A percentile compares a stretch with the other conserved stretches of the same genome.
Evolutionary conservation across 2,888 invertebrate species (phyloP).

Genomic region (Antheraea assamensis): DNA sequence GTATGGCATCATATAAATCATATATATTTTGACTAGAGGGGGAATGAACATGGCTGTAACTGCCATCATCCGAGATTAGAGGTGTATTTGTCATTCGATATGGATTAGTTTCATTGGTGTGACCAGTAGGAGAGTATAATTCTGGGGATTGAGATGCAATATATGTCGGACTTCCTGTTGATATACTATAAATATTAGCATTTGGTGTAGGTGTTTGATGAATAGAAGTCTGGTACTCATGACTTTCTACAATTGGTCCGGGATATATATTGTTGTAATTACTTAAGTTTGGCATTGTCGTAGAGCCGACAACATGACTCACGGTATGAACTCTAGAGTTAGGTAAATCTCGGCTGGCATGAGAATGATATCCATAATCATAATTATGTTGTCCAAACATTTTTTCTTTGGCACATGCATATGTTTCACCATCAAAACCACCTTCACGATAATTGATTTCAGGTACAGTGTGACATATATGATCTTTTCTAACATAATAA

Average conservation of each 20-base stretch:
- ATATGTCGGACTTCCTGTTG: slow-evolving; percentile 71
- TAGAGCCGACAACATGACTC: slow-evolving; percentile 75
- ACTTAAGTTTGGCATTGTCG: slow-evolving; percentile 78
- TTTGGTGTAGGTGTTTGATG: slow-evolving; percentile 62
- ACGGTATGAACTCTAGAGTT: slow-evolving; percentile 72
- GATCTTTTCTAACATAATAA: slow-evolving; percentile 64
- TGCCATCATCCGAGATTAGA: slow-evolving; percentile 75
- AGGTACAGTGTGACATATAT: slow-evolving; percentile 57
- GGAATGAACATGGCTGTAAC: slow-evolving; percentile 72
- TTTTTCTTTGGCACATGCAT: slow-evolving; percentile 70
- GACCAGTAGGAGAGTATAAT: slow-evolving; percentile 75
- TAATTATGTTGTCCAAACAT: slow-evolving; percentile 69
- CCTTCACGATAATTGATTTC: slow-evolving; percentile 69
- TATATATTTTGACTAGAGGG: slow-evolving; percentile 75
- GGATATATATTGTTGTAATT: slow-evolving; percentile 65
- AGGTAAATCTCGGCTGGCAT: slow-evolving; percentile 60
- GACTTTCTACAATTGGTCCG: slow-evolving; percentile 53
- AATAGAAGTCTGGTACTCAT: slow-evolving; percentile 56
- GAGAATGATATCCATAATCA: slow-evolving; percentile 72
- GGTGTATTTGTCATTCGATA: slow-evolving; percentile 78
- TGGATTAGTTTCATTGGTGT: slow-evolving; percentile 76
- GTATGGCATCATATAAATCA: slow-evolving; percentile 75
- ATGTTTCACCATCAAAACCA: slow-evolving; percentile 65
- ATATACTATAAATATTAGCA: slow-evolving; percentile 65
- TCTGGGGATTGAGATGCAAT: slow-evolving; percentile 74